Evolutionary conservation across 1,140 invertebrate species (phyloP).

Genomic region (Gryllus bimaculatus): DNA sequence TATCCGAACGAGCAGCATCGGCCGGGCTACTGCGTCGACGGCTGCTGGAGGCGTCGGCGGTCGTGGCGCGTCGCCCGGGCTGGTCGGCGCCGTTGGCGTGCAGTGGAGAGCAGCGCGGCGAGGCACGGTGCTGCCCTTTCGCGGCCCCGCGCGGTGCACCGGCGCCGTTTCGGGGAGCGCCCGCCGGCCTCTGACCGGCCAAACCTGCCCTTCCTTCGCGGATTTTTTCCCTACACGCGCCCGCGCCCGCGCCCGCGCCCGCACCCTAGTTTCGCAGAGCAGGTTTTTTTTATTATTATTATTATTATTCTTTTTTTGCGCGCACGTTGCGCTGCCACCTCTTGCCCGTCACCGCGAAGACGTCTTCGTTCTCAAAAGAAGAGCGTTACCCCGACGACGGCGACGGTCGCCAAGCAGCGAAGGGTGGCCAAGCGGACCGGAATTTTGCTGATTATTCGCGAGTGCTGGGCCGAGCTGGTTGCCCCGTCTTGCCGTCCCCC

Average conservation of each 20-base stretch:
- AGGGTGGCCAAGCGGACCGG: background rate
- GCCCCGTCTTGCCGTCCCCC: no score
- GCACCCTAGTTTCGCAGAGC: background rate
- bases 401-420: no score
- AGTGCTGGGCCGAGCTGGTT: background rate
- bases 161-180: background rate
- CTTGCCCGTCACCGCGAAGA: background rate
- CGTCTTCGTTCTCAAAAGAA: background rate
- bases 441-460: background rate
- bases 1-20: no score
- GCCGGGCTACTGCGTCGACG: no score
- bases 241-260: no score
- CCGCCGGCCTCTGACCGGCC: background rate
- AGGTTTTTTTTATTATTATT: background rate
- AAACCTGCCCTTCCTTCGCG: background rate
- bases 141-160: no score
- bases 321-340: background rate
- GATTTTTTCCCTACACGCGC: background rate
- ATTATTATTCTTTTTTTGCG: background rate
- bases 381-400: background rate
- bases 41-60: no score
- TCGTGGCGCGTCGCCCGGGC: no score
- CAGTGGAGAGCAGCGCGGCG: no score
- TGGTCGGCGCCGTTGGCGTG: no score
- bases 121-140: no score